Evolutionary conservation across 2,113 vertebrate genomes (phyloP).

Genomic region (Sardina pilchardus): DNA sequence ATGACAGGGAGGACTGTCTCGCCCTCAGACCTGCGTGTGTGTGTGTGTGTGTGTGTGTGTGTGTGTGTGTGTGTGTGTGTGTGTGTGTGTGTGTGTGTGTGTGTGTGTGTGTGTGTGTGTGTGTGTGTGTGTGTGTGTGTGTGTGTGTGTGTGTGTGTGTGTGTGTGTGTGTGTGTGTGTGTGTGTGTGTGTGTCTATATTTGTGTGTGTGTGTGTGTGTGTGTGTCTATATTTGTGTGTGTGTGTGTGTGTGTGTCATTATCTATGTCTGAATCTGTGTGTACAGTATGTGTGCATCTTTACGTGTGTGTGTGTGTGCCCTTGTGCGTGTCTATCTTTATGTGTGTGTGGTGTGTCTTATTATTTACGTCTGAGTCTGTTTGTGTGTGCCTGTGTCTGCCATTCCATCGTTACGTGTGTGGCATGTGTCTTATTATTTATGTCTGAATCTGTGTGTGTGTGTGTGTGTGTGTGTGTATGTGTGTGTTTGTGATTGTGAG

Average conservation of each 20-base stretch:
- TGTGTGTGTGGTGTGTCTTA: no score
- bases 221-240: neutral
- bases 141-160: neutral
- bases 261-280: neutral
- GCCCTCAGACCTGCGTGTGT: neutral
- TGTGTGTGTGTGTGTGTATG: neutral
- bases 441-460: neutral
- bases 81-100: slow-evolving; percentile 7
- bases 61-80: neutral
- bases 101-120: neutral
- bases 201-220: neutral
- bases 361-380: no score
- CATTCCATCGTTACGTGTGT: neutral
- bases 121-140: neutral
- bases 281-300: no score
- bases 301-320: neutral
- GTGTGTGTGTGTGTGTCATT: neutral
- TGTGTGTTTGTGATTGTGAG: neutral
- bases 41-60: slow-evolving; percentile 5
- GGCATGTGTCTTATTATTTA: neutral
- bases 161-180: slow-evolving; percentile 5
- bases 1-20: neutral
- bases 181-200: neutral
- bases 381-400: neutral
- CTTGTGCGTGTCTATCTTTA: no score